Percentiles rank a stretch among this genome's conserved stretches.
phyloP scores from a whole-genome alignment of 2,797 vertebrate genomes.

The Etheostoma nigrum region DNA sequence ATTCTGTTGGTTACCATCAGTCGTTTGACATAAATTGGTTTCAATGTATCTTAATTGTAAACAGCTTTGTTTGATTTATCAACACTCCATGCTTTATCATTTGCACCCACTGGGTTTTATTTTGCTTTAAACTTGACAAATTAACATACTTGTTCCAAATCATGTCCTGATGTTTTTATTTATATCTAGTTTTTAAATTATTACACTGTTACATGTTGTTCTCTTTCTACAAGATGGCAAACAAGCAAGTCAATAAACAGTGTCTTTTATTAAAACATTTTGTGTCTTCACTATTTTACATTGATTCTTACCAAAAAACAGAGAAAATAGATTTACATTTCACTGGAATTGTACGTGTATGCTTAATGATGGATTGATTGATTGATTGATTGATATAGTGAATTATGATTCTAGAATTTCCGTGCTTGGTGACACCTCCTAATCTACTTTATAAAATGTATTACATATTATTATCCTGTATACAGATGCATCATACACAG shows the following conservation, averaged over 20 bases:
- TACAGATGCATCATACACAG: no score
- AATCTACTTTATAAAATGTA: no score
- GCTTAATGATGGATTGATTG: no score
- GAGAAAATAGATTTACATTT: not conserved
- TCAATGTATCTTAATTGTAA: not conserved
- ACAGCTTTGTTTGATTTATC: not conserved
- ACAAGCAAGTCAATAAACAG: conserved; percentile 74
- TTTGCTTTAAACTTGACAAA: not conserved
- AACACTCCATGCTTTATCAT: not conserved
- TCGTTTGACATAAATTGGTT: not conserved
- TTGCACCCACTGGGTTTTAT: conserved; percentile 1
- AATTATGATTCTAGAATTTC: no score
- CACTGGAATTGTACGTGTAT: no score
- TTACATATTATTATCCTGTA: no score
- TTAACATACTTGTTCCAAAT: conserved; percentile 25
- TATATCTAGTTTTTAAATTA: conserved; percentile 82
- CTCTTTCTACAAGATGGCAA: conserved; percentile 39
- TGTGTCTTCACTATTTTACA: not conserved
- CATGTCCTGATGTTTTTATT: conserved; percentile 61
- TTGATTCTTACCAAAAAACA: not conserved
- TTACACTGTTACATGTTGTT: conserved; percentile 64
- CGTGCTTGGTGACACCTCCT: no score
- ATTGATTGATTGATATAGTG: not conserved
- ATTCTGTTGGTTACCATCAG: not conserved
- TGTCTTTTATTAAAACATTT: conserved; percentile 57